Evolutionary conservation across 2,113 vertebrate genomes (phyloP).

Genomic region (Podilymbus podiceps): DNA sequence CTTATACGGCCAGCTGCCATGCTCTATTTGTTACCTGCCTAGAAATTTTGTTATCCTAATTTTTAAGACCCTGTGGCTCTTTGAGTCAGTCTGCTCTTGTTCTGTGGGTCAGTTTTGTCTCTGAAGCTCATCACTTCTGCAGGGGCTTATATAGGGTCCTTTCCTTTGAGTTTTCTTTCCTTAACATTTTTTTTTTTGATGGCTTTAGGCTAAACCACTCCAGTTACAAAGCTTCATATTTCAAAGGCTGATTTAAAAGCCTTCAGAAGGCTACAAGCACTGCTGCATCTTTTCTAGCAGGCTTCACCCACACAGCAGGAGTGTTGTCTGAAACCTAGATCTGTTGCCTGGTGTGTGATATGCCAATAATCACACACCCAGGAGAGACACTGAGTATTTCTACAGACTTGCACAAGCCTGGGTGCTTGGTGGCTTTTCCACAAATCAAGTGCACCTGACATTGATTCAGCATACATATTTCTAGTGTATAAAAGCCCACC

Average conservation of each 20-base stretch:
- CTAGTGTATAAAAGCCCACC: too few species aligned
- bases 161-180: not conserved
- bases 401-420: too few species aligned
- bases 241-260: not conserved
- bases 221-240: not conserved
- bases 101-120: not conserved
- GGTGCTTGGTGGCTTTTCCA: too few species aligned
- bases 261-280: not conserved
- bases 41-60: not conserved
- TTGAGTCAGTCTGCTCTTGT: not conserved
- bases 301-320: not conserved
- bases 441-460: too few species aligned
- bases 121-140: not conserved
- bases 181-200: not conserved
- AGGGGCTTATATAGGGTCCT: not conserved
- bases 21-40: not conserved
- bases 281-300: not conserved
- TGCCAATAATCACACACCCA: too few species aligned
- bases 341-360: too few species aligned
- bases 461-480: too few species aligned
- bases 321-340: too few species aligned
- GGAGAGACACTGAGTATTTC: too few species aligned
- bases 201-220: not conserved
- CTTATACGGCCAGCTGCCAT: not conserved
- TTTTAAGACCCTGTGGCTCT: not conserved